phyloP scores from a whole-genome alignment of 2,888 invertebrate genomes.

The Malthinus flaveolus region DNA sequence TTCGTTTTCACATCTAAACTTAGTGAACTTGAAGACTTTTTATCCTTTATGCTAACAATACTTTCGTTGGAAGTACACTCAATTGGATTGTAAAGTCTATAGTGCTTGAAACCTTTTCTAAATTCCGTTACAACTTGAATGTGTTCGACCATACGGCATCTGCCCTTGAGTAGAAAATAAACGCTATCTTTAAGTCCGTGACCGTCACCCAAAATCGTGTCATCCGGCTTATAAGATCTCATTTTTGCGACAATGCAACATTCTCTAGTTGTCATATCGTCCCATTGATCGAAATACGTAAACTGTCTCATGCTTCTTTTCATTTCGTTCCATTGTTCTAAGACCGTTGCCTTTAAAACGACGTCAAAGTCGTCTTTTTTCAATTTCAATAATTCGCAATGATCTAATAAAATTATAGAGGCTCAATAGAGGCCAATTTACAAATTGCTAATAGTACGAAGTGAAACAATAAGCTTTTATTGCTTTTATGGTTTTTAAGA shows the following conservation, averaged over 20 bases:
- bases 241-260: constrained; percentile 69
- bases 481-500: no score
- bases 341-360: constrained; percentile 61
- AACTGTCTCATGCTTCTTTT: constrained; percentile 63
- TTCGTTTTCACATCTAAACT: no score
- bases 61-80: background rate
- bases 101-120: constrained; percentile 51
- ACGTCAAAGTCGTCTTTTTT: constrained; percentile 65
- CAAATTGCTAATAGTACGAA: no score
- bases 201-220: constrained; percentile 61
- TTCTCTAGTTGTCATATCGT: constrained; percentile 63
- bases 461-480: no score
- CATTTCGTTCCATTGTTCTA: constrained; percentile 66
- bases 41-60: no score
- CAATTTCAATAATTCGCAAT: constrained; percentile 66
- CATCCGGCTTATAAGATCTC: constrained; percentile 59
- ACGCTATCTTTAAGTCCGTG: constrained; percentile 50
- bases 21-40: no score
- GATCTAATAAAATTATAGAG: constrained; percentile 54
- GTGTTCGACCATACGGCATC: constrained; percentile 63
- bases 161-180: constrained; percentile 63
- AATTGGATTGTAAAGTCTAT: constrained; percentile 56
- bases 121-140: constrained; percentile 54
- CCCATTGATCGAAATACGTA: constrained; percentile 66
- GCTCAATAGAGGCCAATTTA: no score